phyloP scores from a whole-genome alignment of 2,797 vertebrate genomes.

The Paratrypauchen microcephalus region DNA sequence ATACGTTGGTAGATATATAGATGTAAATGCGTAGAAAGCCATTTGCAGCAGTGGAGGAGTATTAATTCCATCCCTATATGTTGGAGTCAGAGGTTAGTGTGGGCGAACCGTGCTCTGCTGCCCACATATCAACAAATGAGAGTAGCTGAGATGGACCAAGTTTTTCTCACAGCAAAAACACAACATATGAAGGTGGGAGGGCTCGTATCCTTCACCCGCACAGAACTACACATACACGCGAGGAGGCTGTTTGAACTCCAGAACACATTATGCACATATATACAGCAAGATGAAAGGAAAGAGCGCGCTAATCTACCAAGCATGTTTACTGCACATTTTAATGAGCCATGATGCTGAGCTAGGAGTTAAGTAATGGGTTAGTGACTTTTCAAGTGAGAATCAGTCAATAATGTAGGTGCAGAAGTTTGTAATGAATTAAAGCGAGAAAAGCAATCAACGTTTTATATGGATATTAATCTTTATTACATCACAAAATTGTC shows the following conservation, averaged over 20 bases:
- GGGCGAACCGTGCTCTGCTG: constrained; percentile 46
- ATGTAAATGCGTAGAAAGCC: constrained; percentile 27
- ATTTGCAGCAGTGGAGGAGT: constrained; percentile 30
- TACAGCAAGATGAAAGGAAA: background rate
- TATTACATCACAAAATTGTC: background rate
- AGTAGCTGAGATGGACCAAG: constrained; percentile 31
- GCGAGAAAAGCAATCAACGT: background rate
- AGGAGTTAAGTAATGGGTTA: constrained; percentile 10
- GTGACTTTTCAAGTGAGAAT: constrained; percentile 12
- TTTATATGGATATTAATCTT: background rate
- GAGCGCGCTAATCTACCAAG: constrained; percentile 20
- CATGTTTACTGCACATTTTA: constrained; percentile 14
- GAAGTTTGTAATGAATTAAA: constrained; percentile 5
- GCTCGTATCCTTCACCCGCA: constrained; percentile 4
- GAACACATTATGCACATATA: constrained; percentile 7
- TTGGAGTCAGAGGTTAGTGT: constrained; percentile 50
- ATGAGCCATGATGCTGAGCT: constrained; percentile 13
- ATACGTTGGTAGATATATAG: constrained; percentile 16
- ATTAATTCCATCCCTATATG: constrained; percentile 46
- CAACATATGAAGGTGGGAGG: background rate
- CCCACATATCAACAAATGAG: constrained; percentile 66
- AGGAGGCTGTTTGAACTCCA: constrained; percentile 12
- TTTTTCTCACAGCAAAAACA: constrained; percentile 19
- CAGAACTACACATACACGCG: constrained; percentile 2
- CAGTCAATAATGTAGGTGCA: constrained; percentile 19